These are phyloP conservation scores for Indri indri DNA, from an alignment of 2,113 vertebrate genomes.

Conservation along the genomic window DNA sequence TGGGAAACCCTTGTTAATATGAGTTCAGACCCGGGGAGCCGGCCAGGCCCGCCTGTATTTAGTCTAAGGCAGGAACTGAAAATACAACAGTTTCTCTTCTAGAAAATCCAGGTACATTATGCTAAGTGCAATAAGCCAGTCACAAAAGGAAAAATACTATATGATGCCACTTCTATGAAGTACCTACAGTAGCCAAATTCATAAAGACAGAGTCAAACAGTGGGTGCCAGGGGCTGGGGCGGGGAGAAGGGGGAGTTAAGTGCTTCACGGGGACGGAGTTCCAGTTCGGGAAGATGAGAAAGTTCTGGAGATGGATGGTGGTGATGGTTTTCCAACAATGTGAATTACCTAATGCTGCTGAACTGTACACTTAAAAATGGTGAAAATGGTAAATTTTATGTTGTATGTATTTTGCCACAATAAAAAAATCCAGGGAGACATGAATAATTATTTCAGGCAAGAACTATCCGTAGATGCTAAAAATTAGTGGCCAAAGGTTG, in stretches of 20 bases:
- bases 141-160: not conserved
- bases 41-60: not conserved
- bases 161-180: not conserved
- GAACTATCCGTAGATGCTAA: not conserved
- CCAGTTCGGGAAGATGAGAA: not conserved
- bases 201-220: not conserved
- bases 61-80: not conserved
- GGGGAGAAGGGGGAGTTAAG: not conserved
- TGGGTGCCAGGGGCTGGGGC: accelerated
- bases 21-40: not conserved
- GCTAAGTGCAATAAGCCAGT: not conserved
- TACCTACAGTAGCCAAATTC: not conserved
- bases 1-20: not conserved
- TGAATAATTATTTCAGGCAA: not conserved
- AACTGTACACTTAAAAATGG: not conserved
- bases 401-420: not conserved
- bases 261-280: not conserved
- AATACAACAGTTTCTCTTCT: not conserved
- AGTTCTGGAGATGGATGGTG: not conserved
- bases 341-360: not conserved
- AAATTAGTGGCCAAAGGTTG: not conserved
- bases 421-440: not conserved
- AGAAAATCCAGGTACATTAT: not conserved
- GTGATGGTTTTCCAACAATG: not conserved
- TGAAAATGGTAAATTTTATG: not conserved